These are phyloP conservation scores for Onchidella celtica DNA, from an alignment of 2,888 invertebrate species.

Conservation along the genomic window DNA sequence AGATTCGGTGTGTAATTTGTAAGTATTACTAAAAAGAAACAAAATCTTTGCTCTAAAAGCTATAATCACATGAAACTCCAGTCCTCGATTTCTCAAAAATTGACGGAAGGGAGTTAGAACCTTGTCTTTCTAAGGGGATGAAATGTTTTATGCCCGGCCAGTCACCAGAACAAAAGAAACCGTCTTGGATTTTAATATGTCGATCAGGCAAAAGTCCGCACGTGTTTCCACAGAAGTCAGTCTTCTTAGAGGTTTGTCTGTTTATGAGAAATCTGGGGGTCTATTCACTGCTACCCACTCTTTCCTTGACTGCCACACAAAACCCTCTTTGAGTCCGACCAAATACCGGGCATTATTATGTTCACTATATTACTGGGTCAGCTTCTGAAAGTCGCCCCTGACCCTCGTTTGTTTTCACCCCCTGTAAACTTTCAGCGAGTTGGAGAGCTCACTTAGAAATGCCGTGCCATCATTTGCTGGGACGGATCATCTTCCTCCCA, in stretches of 20 bases:
- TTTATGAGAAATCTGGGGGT: not conserved
- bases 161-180: no score
- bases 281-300: not conserved
- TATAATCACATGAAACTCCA: no score
- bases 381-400: conserved; percentile 10
- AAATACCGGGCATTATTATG: not conserved
- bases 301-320: not conserved
- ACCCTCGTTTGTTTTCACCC: conserved; percentile 15
- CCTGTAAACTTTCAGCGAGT: not conserved
- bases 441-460: conserved; percentile 5
- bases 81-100: no score
- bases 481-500: conserved; percentile 22
- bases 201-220: no score
- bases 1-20: no score
- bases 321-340: not conserved
- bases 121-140: no score
- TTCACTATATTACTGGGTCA: conserved; percentile 33
- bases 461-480: conserved; percentile 1
- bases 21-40: no score
- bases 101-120: no score
- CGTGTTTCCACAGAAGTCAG: no score
- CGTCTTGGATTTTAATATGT: no score
- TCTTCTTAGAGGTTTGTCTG: not conserved
- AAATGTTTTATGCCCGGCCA: no score
- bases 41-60: no score